Evolutionary conservation across 2,888 invertebrate genomes (phyloP), one percentile per base, ranked within the genome.

Genomic region (Resseliella maxima): DNA sequence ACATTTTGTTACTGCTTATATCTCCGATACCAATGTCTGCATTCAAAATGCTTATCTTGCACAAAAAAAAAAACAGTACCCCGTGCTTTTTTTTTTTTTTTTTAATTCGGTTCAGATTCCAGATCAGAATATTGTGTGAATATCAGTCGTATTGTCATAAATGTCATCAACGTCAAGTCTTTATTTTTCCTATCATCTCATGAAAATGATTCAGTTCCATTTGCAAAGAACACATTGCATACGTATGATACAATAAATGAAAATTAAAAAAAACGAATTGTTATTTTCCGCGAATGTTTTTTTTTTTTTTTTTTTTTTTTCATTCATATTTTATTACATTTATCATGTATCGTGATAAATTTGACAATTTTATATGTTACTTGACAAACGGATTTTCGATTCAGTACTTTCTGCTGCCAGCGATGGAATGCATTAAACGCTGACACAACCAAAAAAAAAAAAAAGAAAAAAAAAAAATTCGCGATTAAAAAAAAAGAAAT

Each of bases 281-380:
- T 12, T 31, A 31, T 72, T 72, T 31, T 12, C n/a, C 72, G 35
- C 27, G 72, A 6, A 18, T 72, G 72, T 10, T 72, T n/a, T 72
- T 72, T n/a, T n/a, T n/a, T n/a, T n/a, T n/a, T n/a, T n/a, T n/a
- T n/a, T n/a, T n/a, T n/a, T n/a, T n/a, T n/a, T n/a, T n/a, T n/a
- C n/a, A n/a, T 50, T 72, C 72, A 72, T 72, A 72, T 72, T 72
- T 72, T 35, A 72, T 72, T 72, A 31, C 72, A 72, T 72, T 72
- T 72, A 72, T 72, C 72, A 72, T 72, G 72, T 72, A 72, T 72
- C 72, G 31, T 83, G 83, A 83, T 83, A 83, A 83, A 83, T 83
- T 83, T 83, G 83, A 83, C 83, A 83, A 83, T 83, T 83, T 83
- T 83, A 83, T 83, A 83, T 83, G 83, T 83, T 36, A 38, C 83